Conservation (phyloP, 1,140 invertebrate genomes). For the Brachionus angularis region DNA sequence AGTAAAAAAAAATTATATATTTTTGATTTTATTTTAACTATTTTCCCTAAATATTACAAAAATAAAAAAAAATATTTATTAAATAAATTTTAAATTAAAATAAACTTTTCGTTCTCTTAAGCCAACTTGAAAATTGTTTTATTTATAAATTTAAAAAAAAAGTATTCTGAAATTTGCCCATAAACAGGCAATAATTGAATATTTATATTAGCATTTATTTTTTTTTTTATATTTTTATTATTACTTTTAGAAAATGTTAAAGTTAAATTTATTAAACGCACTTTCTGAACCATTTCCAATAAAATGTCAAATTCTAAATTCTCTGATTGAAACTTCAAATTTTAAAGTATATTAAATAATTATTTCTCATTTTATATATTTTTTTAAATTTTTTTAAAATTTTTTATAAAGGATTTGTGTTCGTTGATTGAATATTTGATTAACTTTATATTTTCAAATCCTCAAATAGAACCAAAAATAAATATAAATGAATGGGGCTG, state of each 20-base stretch:
- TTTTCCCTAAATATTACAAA: too few species aligned
- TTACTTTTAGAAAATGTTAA: slow-evolving; percentile 41
- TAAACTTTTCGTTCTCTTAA: too few species aligned
- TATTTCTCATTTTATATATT: background rate
- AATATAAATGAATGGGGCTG: background rate
- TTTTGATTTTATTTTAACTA: too few species aligned
- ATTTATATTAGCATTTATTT: background rate
- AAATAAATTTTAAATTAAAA: too few species aligned
- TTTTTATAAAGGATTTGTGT: slow-evolving; percentile 14
- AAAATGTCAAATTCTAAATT: slow-evolving; percentile 29
- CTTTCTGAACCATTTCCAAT: background rate
- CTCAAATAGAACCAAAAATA: background rate
- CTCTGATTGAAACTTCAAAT: background rate
- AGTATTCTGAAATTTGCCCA: too few species aligned
- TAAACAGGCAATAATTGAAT: background rate
- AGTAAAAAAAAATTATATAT: too few species aligned
- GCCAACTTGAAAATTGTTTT: too few species aligned
- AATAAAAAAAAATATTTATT: too few species aligned
- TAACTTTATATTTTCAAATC: slow-evolving; percentile 26
- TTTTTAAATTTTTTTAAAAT: background rate
- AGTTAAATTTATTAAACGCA: slow-evolving; percentile 14
- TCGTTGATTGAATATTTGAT: background rate
- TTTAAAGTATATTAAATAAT: background rate
- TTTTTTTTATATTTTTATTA: too few species aligned
- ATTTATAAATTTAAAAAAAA: too few species aligned